phyloP scores from a whole-genome alignment of 2,888 invertebrate species.

The Cryptosula pallasiana region DNA sequence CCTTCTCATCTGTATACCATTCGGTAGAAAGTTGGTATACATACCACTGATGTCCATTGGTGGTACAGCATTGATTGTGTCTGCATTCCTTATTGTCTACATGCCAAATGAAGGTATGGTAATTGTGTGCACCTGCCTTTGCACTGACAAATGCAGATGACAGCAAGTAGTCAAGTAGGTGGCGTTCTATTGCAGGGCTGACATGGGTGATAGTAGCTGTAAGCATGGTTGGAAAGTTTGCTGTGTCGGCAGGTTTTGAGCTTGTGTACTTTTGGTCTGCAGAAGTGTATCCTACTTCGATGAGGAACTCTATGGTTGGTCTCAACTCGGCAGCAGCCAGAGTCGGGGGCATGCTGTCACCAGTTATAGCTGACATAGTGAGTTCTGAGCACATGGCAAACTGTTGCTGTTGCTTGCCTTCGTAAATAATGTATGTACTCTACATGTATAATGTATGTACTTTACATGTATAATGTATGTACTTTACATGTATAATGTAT shows the following conservation, averaged over 20 bases:
- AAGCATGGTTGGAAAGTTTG: constrained; percentile 23
- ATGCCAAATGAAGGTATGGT: not conserved
- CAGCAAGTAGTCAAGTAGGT: not conserved
- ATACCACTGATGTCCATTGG: constrained; percentile 22
- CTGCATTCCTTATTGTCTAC: constrained; percentile 8
- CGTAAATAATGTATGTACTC: too few species aligned
- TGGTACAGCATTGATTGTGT: not conserved
- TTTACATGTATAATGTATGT: too few species aligned
- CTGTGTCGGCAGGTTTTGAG: constrained; percentile 22
- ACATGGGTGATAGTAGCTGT: constrained; percentile 8
- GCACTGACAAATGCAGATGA: not conserved
- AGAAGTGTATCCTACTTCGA: constrained; percentile 2
- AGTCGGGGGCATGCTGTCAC: constrained; percentile 1
- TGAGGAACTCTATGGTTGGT: constrained; percentile 6
- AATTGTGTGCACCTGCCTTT: not conserved
- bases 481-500: too few species aligned
- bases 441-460: too few species aligned
- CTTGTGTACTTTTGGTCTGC: constrained; percentile 17
- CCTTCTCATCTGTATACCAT: not conserved
- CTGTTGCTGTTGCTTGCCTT: too few species aligned
- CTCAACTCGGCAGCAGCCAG: constrained; percentile 7
- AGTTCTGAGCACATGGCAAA: too few species aligned
- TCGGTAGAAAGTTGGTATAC: constrained; percentile 13
- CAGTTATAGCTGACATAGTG: constrained; percentile 14
- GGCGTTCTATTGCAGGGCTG: not conserved